Evolutionary conservation across 2,113 vertebrate genomes (phyloP), one percentile per base, ranked within the genome.

Genomic region (Eleginops maclovinus): DNA sequence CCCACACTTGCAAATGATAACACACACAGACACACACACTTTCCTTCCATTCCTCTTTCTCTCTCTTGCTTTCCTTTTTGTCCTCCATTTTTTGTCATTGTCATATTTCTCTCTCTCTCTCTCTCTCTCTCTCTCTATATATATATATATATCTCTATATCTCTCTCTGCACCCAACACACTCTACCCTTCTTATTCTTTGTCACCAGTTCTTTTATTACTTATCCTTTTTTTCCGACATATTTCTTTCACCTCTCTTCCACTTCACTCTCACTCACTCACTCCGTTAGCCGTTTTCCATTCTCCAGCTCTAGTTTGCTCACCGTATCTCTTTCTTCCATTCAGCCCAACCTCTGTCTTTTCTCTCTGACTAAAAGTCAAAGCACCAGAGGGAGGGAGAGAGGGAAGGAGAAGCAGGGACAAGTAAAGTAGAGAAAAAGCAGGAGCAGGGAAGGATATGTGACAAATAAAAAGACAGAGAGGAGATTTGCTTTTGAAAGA

Each of bases 1-100:
- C 79, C 85, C 82, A 85, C 78, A 87, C 87, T 90, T 88, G 86
- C 91, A 83, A 60, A 14, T 50, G 12, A 83, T 79, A 85, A 19
- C 49, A 24, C 13, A 0, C 64, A 2, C 46, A 17, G 40, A 15
- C 56, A 43, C 47, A 19, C 70, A 56, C 63, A 50, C 72, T 8
- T 62, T 13, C 41, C 3, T 13, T 43, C 41, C 12, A 2, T 43
- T 9, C 12, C 41, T 43, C 60, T 76, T 71, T 69, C 68, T 71
- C 58, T 51, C 47, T 77, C 58, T 62, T 68, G 69, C 46, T 61
- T 63, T 66, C 36, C 53, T 81, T 79, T 65, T 71, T 66, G 41
- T 70, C 49, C 56, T 58, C 11, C 8, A 47, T 77, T 80, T 72
- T 79, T 58, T 43, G 72, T 84, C 76, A 68, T 28, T 80, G 82